phyloP scores from a whole-genome alignment of 2,888 invertebrate species.

The Hymenopus coronatus region DNA sequence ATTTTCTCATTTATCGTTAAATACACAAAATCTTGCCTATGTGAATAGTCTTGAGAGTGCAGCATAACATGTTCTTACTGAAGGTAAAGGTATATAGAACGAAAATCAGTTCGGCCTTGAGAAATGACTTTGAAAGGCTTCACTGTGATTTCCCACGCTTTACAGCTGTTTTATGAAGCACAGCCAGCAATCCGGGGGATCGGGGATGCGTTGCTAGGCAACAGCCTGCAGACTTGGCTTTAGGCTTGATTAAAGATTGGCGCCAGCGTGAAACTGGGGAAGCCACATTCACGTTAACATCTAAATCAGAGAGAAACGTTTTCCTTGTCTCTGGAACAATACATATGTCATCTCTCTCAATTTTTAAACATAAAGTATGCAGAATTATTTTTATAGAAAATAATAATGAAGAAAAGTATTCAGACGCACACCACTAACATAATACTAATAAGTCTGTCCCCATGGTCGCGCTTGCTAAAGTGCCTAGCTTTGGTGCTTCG shows the following conservation, averaged over 20 bases:
- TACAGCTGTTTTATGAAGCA: background rate
- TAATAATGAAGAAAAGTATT: no score
- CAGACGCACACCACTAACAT: no score
- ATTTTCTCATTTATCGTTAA: no score
- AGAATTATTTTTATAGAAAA: background rate
- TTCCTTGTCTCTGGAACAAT: background rate
- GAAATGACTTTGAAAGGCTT: background rate
- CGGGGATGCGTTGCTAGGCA: background rate
- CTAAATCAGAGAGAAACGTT: background rate
- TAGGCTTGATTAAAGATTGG: background rate
- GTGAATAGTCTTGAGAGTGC: no score
- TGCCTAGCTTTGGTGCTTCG: no score
- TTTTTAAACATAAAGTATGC: background rate
- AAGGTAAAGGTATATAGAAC: background rate
- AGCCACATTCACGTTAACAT: background rate
- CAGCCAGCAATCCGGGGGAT: background rate
- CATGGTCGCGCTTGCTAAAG: no score
- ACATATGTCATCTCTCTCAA: background rate
- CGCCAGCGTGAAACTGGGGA: background rate
- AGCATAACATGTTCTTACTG: no score
- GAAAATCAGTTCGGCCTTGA: background rate
- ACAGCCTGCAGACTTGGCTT: background rate
- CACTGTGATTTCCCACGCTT: background rate
- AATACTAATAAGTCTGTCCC: no score
- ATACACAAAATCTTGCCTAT: no score